phyloP scores from a whole-genome alignment of 1,140 invertebrate genomes.

The Scaptomyza graminum region DNA sequence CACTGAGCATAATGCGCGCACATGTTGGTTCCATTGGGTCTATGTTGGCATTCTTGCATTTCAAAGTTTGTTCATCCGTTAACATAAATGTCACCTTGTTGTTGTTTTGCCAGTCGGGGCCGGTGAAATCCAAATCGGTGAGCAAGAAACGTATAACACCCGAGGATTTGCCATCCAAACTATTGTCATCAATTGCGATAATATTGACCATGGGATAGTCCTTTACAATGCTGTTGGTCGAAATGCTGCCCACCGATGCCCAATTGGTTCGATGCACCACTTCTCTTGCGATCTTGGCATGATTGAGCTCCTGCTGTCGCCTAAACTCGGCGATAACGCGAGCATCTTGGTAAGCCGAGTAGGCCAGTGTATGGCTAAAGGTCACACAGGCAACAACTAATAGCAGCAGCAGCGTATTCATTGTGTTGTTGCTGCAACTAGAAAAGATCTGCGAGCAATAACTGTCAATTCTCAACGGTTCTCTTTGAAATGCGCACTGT shows the following conservation, averaged over 20 bases:
- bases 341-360: slow-evolving; percentile 61
- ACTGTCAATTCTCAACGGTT: background rate
- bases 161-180: slow-evolving; percentile 86
- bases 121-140: slow-evolving; percentile 90
- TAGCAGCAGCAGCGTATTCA: slow-evolving; percentile 48
- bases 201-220: slow-evolving; percentile 91
- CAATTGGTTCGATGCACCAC: slow-evolving; percentile 87
- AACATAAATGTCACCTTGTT: slow-evolving; percentile 88
- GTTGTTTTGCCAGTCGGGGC: slow-evolving; percentile 87
- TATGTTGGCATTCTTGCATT: slow-evolving; percentile 86
- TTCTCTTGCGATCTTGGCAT: slow-evolving; percentile 84
- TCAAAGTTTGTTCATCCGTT: slow-evolving; percentile 88
- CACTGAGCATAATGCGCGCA: slow-evolving; percentile 89
- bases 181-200: slow-evolving; percentile 90
- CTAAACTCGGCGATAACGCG: slow-evolving; percentile 55
- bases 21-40: slow-evolving; percentile 93
- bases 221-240: slow-evolving; percentile 86
- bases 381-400: slow-evolving; percentile 27
- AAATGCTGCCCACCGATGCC: slow-evolving; percentile 90
- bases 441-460: background rate
- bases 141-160: slow-evolving; percentile 91
- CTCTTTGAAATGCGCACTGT: slow-evolving; percentile 13
- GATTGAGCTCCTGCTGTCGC: slow-evolving; percentile 39
- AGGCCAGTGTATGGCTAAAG: slow-evolving; percentile 27
- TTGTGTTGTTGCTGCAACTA: slow-evolving; percentile 10